Base-by-base conservation (phyloP, 2,888 invertebrate genomes). In the Mamestra brassicae region DNA sequence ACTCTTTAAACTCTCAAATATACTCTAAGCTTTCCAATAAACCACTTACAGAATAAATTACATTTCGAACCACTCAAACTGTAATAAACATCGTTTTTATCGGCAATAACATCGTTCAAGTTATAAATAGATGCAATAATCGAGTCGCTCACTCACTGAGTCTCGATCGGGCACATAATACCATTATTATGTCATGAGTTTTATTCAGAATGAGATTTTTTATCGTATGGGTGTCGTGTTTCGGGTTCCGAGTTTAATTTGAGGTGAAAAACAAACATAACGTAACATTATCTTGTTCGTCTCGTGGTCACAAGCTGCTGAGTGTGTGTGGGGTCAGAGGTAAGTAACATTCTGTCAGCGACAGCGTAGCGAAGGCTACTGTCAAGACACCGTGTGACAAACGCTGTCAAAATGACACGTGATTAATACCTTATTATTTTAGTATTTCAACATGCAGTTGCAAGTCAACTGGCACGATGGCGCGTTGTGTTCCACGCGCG, bases 111-210 rank as follows among this genome's bases (percentile, higher is more conserved):
- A 42, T 55, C 58, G 36, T n/a, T 64, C 15, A 42, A 38, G 54
- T 58, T 74, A 63, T 55, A 78, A 64, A 74, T 68, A 80, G 67
- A 74, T 34, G 58, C 36, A 67, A 74, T 78, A 67, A 58, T 50
- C 50, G 63, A 45, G 36, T 63, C 62, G 38, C 57, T 74, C 50
- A 36, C 36, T 77, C 62, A 55, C 58, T 60, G 52, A 34, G 15
- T 71, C 52, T 52, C 17, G 45, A 78, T 62, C 8, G 36, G 3
- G 57, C 52, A 78, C 11, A 45, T n/a, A 45, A 63, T 78, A 71
- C 50, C 62, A 57, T 26, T 62, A 55, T 77, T 36, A 68, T 26
- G 26, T 52, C 26, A n/a, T 26, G 52, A 76, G n/a, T 70, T 69
- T 36, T 3, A 61, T 62, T 50, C 17, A 7, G 7, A 52, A 45